Conservation (phyloP, 2,888 invertebrate species). For the Dryococelus australis region DNA sequence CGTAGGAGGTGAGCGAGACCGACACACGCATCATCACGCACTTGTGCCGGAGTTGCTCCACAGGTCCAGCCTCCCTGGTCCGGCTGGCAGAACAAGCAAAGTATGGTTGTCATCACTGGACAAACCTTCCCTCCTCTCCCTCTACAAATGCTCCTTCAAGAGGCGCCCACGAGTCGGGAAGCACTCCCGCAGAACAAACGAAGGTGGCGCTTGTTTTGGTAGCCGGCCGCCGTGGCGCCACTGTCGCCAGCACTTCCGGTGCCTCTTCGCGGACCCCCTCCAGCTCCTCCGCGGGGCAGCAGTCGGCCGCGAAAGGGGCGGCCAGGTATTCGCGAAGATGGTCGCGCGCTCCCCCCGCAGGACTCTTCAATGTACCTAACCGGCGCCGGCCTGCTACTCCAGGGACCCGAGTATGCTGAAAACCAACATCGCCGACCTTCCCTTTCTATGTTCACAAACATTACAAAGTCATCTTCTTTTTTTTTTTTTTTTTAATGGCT, state of each 20-base stretch:
- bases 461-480: no score
- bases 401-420: not conserved
- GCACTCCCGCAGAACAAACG: constrained; percentile 27
- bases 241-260: constrained; percentile 10
- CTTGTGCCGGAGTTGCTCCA: not conserved
- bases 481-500: no score
- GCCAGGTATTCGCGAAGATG: not conserved
- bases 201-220: constrained; percentile 19
- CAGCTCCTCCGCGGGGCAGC: not conserved
- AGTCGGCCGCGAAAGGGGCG: no score
- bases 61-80: not conserved
- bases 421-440: no score
- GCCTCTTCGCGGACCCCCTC: no score
- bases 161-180: not conserved
- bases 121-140: not conserved
- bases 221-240: constrained; percentile 11
- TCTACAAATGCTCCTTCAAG: no score
- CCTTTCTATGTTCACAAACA: no score
- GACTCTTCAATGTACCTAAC: not conserved
- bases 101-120: constrained; percentile 23
- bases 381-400: no score
- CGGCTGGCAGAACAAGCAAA: not conserved
- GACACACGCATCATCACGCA: not conserved
- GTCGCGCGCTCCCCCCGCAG: no score
- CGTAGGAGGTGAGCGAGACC: no score